These are phyloP conservation scores for Diadegma fenestrale DNA, from an alignment of 2,888 invertebrate genomes.

Conservation along the genomic window DNA sequence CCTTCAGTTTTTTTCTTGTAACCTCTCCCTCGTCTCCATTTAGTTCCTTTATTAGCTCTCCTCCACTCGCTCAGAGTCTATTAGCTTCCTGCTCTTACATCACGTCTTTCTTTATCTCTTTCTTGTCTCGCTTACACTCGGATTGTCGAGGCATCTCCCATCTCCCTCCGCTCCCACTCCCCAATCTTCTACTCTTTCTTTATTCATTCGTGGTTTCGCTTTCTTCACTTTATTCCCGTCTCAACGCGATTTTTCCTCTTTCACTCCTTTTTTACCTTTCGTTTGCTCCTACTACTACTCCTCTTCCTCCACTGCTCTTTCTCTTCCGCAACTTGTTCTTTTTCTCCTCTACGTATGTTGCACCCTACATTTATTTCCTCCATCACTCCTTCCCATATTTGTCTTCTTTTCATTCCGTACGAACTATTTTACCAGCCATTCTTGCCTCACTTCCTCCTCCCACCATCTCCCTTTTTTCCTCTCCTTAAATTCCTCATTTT, in stretches of 20 bases:
- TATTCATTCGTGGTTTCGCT: background rate
- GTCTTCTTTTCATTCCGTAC: background rate
- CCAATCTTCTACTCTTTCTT: background rate
- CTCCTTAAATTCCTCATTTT: background rate
- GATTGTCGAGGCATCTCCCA: background rate
- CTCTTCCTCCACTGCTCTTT: background rate
- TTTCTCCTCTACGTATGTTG: background rate
- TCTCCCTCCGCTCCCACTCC: background rate
- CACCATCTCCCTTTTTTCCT: background rate
- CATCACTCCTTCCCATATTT: background rate
- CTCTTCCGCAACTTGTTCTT: background rate
- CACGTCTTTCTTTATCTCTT: background rate
- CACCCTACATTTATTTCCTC: background rate
- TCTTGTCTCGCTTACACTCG: background rate
- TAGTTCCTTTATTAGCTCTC: background rate
- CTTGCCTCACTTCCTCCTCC: background rate
- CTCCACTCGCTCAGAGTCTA: background rate
- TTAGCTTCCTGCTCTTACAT: background rate
- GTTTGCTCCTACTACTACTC: background rate
- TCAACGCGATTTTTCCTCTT: background rate
- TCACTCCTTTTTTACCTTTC: background rate
- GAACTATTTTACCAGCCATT: background rate
- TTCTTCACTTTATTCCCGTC: background rate
- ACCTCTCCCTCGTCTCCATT: slow-evolving; percentile 1
- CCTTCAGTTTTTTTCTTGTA: background rate